These are phyloP conservation scores for Podilymbus podiceps DNA, from an alignment of 2,113 vertebrate genomes.

Conservation along the genomic window DNA sequence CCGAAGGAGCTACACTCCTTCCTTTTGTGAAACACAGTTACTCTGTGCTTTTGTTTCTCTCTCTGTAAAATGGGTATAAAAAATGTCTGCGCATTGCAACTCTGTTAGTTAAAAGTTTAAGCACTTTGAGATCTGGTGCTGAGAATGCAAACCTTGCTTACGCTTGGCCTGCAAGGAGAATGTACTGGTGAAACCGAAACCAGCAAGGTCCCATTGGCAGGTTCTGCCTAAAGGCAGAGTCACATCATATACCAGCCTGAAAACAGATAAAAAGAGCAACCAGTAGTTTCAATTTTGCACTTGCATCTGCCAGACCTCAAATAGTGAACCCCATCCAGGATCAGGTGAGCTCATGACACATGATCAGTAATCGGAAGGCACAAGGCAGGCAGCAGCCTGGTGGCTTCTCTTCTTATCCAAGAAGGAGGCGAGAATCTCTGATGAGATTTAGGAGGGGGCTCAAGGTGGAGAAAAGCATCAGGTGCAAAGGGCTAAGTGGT, in stretches of 20 bases:
- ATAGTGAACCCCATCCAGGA: neutral
- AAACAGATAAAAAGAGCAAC: neutral
- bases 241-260: fast-evolving
- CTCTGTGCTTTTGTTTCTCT: neutral
- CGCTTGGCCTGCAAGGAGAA: neutral
- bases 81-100: neutral
- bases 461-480: neutral
- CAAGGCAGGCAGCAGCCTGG: neutral
- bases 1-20: neutral
- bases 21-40: neutral
- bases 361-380: neutral
- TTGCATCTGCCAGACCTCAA: neutral
- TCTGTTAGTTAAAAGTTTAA: neutral
- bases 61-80: neutral
- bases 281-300: slow-evolving; percentile 17
- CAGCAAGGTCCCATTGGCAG: neutral
- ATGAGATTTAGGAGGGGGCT: neutral
- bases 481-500: neutral
- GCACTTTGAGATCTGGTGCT: neutral
- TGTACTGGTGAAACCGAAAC: neutral
- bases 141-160: neutral
- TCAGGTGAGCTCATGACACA: neutral
- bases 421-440: neutral
- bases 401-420: neutral
- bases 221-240: neutral